Evolutionary conservation across 1,140 invertebrate species (phyloP), one percentile per base, ranked within the genome.

Genomic region (Aphis gossypii): DNA sequence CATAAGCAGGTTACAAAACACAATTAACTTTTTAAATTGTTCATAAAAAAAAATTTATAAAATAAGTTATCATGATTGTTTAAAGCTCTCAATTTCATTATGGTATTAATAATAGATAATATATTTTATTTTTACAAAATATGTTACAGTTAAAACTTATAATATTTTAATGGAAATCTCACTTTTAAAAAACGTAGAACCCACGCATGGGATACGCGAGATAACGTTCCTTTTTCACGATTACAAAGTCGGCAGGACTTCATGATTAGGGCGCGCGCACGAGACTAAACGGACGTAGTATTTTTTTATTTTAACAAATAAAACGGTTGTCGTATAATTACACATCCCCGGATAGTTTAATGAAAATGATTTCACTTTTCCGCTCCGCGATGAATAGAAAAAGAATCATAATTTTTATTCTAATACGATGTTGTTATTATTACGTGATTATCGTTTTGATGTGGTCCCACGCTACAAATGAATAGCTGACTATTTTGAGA

Each of bases 311-410:
- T 82, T 48, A 76, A 18, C 35, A 76, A 41, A 23, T n/a, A 25
- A 92, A 83, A 83, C 56, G 68, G 44, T 92, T 82, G 44, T 92
- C 68, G 44, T 88, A 23, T 68, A 68, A 92, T 92, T n/a, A 44
- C 90, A 9, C 56, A 54, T 68, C 54, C 60, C 90, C 90, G 90
- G 90, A 82, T 30, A 46, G 54, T 91, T 46, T 83, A 38, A 92
- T 11, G 68, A 46, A 56, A 93, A 84, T 86, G 38, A 93, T 93
- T 93, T 93, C 92, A 93, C 92, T 93, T 93, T 93, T 84, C 91
- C 82, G 46, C 91, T 48, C 23, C 35, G 0, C 18, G 46, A 48
- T 83, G 44, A 89, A 56, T n/a, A 89, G 35, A 54, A 82, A 41
- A 56, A 54, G 21, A 89, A 89, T 38, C n/a, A 54, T 23, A 6